Evolutionary conservation across 35 echinoderm and acorn worm species (phyloP).

Genomic region (Strongylocentrotus purpuratus): DNA sequence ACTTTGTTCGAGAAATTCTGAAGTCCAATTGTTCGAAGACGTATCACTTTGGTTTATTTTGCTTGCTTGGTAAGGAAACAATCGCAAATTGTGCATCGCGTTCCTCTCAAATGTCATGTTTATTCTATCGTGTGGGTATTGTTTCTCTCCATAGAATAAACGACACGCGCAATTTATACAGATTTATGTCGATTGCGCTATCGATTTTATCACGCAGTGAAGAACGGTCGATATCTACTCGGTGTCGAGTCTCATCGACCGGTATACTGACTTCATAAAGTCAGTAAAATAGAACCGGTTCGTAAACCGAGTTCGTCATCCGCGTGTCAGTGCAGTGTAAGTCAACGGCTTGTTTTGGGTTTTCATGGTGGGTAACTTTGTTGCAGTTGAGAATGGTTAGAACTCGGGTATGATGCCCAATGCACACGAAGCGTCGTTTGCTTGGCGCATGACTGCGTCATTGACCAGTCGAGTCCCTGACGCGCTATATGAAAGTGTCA

Average conservation of each 20-base stretch:
- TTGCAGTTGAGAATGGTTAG: too few relatives aligned
- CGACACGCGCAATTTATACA: constrained; percentile 38
- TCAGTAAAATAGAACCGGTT: neutral
- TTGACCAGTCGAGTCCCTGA: too few relatives aligned
- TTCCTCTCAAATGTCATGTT: constrained; percentile 3
- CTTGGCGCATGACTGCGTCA: too few relatives aligned
- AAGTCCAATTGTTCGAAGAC: neutral
- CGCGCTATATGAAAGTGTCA: too few relatives aligned
- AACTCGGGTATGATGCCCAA: too few relatives aligned
- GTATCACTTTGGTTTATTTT: neutral
- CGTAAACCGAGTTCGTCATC: neutral
- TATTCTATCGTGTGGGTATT: neutral
- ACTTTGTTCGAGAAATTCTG: neutral
- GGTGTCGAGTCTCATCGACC: constrained; percentile 30
- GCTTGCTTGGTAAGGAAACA: neutral
- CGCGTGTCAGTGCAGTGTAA: neutral
- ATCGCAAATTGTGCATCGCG: neutral
- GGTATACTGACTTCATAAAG: neutral
- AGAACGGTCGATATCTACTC: constrained; percentile 6
- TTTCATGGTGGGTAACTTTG: neutral
- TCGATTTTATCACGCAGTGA: constrained; percentile 45
- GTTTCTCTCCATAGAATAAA: constrained; percentile 20
- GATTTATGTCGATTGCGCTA: constrained; percentile 28
- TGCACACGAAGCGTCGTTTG: too few relatives aligned
- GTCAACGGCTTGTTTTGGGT: neutral